Base-by-base conservation (phyloP, 2,888 invertebrate species). In the Yponomeuta plumbellus region DNA sequence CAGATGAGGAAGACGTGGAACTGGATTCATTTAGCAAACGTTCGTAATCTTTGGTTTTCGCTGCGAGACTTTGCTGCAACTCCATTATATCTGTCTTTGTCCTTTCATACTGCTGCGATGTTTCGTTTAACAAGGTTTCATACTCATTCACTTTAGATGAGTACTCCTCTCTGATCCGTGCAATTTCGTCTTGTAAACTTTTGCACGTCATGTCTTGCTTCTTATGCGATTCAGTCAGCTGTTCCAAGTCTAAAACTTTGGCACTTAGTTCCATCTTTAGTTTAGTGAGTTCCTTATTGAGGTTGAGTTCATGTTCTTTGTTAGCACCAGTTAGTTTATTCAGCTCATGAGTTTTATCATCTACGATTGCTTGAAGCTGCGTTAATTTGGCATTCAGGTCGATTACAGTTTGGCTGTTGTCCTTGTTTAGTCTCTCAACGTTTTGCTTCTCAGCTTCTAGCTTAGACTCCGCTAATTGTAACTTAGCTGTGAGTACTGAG, bases 191-290 rank as follows among this genome's bases (percentile, higher is more conserved):
- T 75, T 90, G 84, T 64, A 92, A 71, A 64, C 80, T 75, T 73
- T 86, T 85, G 66, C 79, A 84, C 20, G 77, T 70, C 8, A 74
- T 69, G 70, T 91, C 91, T 70, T 85, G 83, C 75, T 87, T 91
- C 70, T 78, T 85, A 71, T 87, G 86, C 4, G 75, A 74, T 70
- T 92, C 92, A 76, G 85, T 83, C 67, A 85, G 72, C 71, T 87
- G 88, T 80, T 93, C 93, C 69, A 92, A 76, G 75, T 93, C 93
- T 76, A 88, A 81, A 68, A 88, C 80, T 86, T 91, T 93, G 68
- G 89, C 87, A 78, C 92, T 93, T 22, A 92, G 81, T 80, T 92
- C 92, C 89, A 88, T 90, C 82, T 88, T 91, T 34, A 92, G 76
- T 77, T 92, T 91, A 23, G 91, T 92, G 26, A 92, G 81, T 79